Evolutionary conservation across 2,113 vertebrate species (phyloP).

Genomic region (Clarias gariepinus): DNA sequence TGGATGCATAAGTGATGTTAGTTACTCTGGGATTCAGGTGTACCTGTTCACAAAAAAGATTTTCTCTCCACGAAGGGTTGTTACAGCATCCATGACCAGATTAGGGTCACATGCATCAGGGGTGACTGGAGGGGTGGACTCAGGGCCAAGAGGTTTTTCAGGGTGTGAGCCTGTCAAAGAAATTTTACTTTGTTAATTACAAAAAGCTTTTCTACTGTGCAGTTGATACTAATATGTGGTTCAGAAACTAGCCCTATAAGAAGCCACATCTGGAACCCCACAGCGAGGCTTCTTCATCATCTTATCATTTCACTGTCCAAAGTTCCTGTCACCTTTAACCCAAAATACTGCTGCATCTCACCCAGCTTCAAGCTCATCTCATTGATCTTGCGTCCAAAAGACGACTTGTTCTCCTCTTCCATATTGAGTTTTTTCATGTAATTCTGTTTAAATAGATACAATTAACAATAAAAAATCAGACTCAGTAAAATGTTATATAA

Average conservation of each 20-base stretch:
- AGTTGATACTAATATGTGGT: neutral
- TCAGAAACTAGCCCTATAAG: slow-evolving; percentile 64
- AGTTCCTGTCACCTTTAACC: slow-evolving; percentile 73
- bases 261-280: slow-evolving; percentile 73
- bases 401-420: slow-evolving; percentile 31
- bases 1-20: too few species aligned
- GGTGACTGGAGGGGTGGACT: slow-evolving; percentile 66
- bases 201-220: neutral
- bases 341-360: slow-evolving; percentile 84
- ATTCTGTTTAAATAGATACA: slow-evolving; percentile 46
- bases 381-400: slow-evolving; percentile 42
- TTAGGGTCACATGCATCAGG: slow-evolving; percentile 79
- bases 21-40: neutral
- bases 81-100: slow-evolving; percentile 81
- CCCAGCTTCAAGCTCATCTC: slow-evolving; percentile 63
- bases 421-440: slow-evolving; percentile 72
- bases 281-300: slow-evolving; percentile 80
- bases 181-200: neutral
- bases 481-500: neutral
- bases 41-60: slow-evolving; percentile 91
- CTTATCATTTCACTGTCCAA: slow-evolving; percentile 71
- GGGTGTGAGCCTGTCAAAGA: slow-evolving; percentile 57
- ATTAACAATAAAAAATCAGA: neutral
- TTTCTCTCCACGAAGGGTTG: slow-evolving; percentile 82
- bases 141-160: neutral